A percentile compares a stretch with the other conserved stretches of the same genome.
phyloP scores from a whole-genome alignment of 53 echinoderm and acorn worm genomes.

The Antedon mediterranea region DNA sequence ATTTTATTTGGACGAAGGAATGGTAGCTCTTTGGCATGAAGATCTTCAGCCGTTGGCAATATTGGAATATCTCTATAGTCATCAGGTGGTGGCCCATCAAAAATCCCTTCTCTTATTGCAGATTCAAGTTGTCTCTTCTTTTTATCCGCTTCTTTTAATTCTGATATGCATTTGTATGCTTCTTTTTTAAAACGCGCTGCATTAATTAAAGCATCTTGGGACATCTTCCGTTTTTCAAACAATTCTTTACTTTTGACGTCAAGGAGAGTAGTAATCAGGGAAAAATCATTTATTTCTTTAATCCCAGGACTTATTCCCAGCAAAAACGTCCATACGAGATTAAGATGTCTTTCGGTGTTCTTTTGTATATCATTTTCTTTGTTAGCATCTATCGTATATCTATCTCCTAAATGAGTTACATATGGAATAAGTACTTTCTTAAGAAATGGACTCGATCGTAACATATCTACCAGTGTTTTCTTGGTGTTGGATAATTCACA shows the following conservation, averaged over 20 bases:
- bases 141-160: not conserved
- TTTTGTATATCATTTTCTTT: constrained; percentile 4
- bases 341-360: constrained; percentile 21
- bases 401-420: constrained; percentile 29
- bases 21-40: constrained; percentile 21
- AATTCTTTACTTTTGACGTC: constrained; percentile 19
- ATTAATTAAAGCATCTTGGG: constrained; percentile 20
- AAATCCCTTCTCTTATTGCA: not conserved
- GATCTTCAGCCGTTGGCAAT: constrained; percentile 34
- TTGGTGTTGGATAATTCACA: constrained; percentile 15
- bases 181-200: not conserved
- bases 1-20: constrained; percentile 55
- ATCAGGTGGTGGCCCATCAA: constrained; percentile 37
- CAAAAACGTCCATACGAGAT: constrained; percentile 14
- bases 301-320: not conserved
- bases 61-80: constrained; percentile 48
- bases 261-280: constrained; percentile 16
- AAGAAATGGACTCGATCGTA: constrained; percentile 36
- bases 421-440: constrained; percentile 30
- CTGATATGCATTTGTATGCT: not conserved
- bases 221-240: constrained; percentile 6
- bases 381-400: not conserved
- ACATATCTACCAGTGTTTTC: constrained; percentile 24
- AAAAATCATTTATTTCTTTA: not conserved
- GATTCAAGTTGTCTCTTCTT: not conserved